Evolutionary conservation across 2,797 vertebrate species (phyloP), one percentile per base, ranked within the genome.

Genomic region (Gadopsis bispinosus): DNA sequence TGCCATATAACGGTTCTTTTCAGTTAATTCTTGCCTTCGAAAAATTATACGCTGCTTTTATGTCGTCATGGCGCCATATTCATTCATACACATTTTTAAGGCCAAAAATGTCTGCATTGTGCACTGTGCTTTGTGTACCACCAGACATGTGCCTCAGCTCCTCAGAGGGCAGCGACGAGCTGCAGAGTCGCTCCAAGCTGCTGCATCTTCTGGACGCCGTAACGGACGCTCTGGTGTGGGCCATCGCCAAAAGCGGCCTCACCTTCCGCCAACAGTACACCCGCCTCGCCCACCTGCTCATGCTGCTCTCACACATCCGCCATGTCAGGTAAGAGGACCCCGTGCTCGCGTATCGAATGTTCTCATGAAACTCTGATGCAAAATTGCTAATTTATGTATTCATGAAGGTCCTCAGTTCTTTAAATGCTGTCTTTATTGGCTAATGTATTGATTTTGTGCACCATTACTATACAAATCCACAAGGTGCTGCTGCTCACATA

Each of bases 291-390:
- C 97, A 99, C 61, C 89, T 99, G 80, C 90, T 99, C 89, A 99
- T 99, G 98, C 95, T 99, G 70, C 97, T 99, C 8, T 99, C 98
- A 1, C 98, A 99, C 0, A 93, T 99, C 89, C 95, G 98, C 48
- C 98, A 99, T 0, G 91, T 96, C 82, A 99, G 98, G 91, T 93
- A 82, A 51, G 35, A 7, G 5, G 17, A 48, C 3, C 8, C 4
- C 10, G 2, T 17, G 55, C 56, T 2, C 22, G 35, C 5, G 0
- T 11, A 33, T 22, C n/a, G 16, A 2, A 63, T 19, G 13, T 56
- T 20, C 7, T n/a, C 4, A 26, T 22, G 45, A 47, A 17, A 7
- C 22, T 14, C n/a, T 55, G 13, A 1, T 56, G 26, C 26, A 31
- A 12, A 8, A 35, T 2, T 17, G 43, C 13, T 10, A 4, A 51